Evolutionary conservation across 2,113 vertebrate genomes (phyloP).

Genomic region (Zosterops borbonicus): DNA sequence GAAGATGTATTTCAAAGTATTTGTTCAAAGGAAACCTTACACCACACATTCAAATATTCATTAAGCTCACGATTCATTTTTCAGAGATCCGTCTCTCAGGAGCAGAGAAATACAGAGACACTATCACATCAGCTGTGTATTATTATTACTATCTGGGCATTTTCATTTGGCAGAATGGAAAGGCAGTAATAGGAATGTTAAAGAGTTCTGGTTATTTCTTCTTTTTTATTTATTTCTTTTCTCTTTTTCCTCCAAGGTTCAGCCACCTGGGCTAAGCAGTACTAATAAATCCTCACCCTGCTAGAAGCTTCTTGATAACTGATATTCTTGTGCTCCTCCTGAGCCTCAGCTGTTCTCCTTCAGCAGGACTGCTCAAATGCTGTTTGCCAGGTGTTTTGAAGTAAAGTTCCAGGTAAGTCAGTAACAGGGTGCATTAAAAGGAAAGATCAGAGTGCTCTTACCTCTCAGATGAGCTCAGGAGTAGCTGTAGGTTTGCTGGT

Average conservation of each 20-base stretch:
- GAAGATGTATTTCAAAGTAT: neutral
- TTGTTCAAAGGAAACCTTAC: neutral
- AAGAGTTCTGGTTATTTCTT: neutral
- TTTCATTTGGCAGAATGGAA: slow-evolving; percentile 1
- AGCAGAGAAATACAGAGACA: neutral
- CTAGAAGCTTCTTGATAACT: neutral
- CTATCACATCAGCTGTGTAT: neutral
- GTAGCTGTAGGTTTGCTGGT: neutral
- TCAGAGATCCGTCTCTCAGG: neutral
- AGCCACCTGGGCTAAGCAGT: neutral
- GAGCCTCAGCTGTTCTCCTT: neutral
- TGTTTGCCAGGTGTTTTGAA: neutral
- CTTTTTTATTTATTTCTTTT: too few species aligned
- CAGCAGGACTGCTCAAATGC: neutral
- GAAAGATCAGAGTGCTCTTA: slow-evolving; percentile 11
- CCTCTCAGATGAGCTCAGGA: neutral
- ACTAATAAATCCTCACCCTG: neutral
- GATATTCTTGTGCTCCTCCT: neutral
- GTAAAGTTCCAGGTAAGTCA: neutral
- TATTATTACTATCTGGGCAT: neutral
- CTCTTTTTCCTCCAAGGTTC: neutral
- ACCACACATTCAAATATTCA: neutral
- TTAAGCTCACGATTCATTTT: neutral
- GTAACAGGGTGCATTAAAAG: neutral
- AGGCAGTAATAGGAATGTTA: neutral